Percentiles rank a stretch among this genome's conserved stretches.
phyloP scores from a whole-genome alignment of 1,140 invertebrate genomes.

The Drosophila chauvacae region DNA sequence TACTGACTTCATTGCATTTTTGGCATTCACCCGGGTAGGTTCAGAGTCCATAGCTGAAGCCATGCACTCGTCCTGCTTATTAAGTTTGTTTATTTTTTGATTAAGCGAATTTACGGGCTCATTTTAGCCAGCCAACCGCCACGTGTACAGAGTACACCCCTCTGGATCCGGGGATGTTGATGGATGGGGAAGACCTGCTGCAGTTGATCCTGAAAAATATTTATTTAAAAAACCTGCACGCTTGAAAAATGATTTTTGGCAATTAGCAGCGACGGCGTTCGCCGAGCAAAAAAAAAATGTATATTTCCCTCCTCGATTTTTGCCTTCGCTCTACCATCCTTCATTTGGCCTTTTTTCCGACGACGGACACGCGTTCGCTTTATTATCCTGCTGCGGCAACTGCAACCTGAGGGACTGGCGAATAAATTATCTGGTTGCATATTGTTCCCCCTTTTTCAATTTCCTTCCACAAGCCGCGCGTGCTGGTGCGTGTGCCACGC shows the following conservation, averaged over 20 bases:
- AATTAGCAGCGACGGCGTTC: slow-evolving; percentile 65
- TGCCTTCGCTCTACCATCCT: slow-evolving; percentile 2
- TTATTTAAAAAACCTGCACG: slow-evolving; percentile 51
- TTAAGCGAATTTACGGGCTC: slow-evolving; percentile 68
- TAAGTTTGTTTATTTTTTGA: slow-evolving; percentile 74
- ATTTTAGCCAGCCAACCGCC: slow-evolving; percentile 24
- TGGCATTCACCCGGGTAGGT: slow-evolving; percentile 13
- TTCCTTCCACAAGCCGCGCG: slow-evolving; percentile 37
- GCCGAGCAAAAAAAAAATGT: slow-evolving; percentile 30
- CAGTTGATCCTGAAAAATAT: slow-evolving; percentile 36
- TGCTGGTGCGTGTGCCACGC: slow-evolving; percentile 75
- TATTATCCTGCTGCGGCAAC: slow-evolving; percentile 65
- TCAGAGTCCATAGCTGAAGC: background rate
- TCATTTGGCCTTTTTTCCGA: slow-evolving; percentile 28
- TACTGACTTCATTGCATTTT: slow-evolving; percentile 31
- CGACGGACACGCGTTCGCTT: slow-evolving; percentile 64
- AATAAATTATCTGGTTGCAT: slow-evolving; percentile 60
- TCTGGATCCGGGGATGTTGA: background rate
- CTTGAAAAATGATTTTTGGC: slow-evolving; percentile 82
- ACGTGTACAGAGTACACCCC: slow-evolving; percentile 19
- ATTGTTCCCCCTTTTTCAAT: slow-evolving; percentile 35
- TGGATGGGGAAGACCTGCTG: slow-evolving; percentile 38
- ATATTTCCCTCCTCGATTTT: slow-evolving; percentile 20
- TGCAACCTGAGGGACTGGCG: slow-evolving; percentile 68
- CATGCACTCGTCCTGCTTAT: slow-evolving; percentile 42